Percentiles rank a stretch among this genome's conserved stretches.
Evolutionary conservation across 2,113 vertebrate species (phyloP).

Genomic region (Tetraodon nigroviridis): DNA sequence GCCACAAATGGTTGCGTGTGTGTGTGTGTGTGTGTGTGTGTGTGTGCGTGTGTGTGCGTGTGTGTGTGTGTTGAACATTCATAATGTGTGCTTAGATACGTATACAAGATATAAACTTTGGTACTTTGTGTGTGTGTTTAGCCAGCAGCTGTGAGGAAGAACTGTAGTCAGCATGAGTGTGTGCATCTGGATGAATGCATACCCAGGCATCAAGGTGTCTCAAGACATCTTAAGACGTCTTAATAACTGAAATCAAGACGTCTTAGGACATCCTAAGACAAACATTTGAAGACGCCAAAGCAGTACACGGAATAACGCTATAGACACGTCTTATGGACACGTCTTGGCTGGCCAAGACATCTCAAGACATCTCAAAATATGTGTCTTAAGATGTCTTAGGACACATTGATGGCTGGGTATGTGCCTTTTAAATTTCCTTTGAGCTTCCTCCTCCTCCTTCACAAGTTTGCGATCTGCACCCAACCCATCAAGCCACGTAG

Average conservation of each 20-base stretch:
- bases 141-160: conserved; percentile 15
- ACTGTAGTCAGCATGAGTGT: conserved; percentile 19
- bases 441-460: conserved; percentile 4
- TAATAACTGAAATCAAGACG: no score
- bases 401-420: no score
- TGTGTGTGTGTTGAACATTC: conserved; percentile 17
- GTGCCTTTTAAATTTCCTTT: conserved; percentile 2
- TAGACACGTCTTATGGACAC: no score
- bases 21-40: conserved; percentile 10
- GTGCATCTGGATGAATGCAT: conserved; percentile 38
- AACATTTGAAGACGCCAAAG: no score
- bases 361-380: no score
- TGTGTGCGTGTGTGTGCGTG: not conserved
- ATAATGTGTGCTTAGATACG: conserved; percentile 26
- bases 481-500: conserved; percentile 64
- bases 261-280: no score
- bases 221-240: no score
- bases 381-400: no score
- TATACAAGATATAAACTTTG: conserved; percentile 14
- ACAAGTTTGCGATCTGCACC: conserved; percentile 30
- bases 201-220: no score
- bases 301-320: no score
- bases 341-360: no score
- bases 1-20: conserved; percentile 6
- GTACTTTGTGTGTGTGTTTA: conserved; percentile 9